Evolutionary conservation across 2,888 invertebrate genomes (phyloP).

Genomic region (Cantharis rustica): DNA sequence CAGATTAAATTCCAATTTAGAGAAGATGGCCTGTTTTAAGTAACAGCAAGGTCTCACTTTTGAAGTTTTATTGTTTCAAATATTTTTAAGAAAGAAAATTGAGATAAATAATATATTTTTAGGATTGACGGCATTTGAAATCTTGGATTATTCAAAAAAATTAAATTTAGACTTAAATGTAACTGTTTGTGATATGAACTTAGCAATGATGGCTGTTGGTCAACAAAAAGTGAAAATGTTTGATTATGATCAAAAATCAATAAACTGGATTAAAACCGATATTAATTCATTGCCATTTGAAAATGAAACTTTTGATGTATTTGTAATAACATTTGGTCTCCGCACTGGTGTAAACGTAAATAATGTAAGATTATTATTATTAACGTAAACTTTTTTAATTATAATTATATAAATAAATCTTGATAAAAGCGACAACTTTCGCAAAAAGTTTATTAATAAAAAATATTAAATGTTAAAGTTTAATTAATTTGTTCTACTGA

Average conservation of each 20-base stretch:
- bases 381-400: too few relatives aligned
- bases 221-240: background rate
- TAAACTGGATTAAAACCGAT: background rate
- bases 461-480: too few relatives aligned
- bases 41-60: too few relatives aligned
- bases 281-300: background rate
- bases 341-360: background rate
- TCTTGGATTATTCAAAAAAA: background rate
- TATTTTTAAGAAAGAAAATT: too few relatives aligned
- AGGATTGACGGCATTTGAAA: background rate
- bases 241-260: background rate
- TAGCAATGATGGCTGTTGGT: background rate
- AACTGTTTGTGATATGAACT: background rate
- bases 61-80: too few relatives aligned
- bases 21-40: too few relatives aligned
- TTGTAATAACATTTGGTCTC: background rate
- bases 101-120: too few relatives aligned
- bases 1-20: too few relatives aligned
- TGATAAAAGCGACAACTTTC: too few relatives aligned
- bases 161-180: background rate
- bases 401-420: too few relatives aligned
- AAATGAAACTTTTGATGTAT: background rate
- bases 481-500: too few relatives aligned
- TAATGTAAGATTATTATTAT: background rate
- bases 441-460: too few relatives aligned